Base-by-base conservation (phyloP, 2,888 invertebrate species). In the Dyspetes luteomarginatus region DNA sequence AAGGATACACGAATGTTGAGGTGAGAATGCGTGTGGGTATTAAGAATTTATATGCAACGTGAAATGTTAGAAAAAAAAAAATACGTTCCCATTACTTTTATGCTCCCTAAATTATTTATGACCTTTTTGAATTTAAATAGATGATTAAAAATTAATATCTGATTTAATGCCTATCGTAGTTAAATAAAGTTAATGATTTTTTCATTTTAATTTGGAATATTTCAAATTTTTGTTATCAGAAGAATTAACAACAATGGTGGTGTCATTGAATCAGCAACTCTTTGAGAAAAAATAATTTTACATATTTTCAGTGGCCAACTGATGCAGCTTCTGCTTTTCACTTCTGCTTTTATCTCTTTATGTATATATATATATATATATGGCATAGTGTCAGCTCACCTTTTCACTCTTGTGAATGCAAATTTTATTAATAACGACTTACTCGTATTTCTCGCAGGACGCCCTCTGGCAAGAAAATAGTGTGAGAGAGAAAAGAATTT, bases 331-430 rank as follows among this genome's bases (percentile, higher is more conserved):
- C 60, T n/a, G n/a, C n/a, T n/a, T n/a, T 48, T 50, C 62, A 36
- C 56, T 45, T 19, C 52, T 45, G 24, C 45, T 50, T 65, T 43
- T 72, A 48, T 60, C 19, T 9, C 48, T 71, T 30, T 28, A 5
- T 52, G n/a, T 4, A 36, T 12, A 7, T 17, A 48, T 17, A 48
- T 48, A 19, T 22, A 30, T 15, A 12, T 22, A 26, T 19, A 41
- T 26, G n/a, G 7, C 45, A 48, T 52, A 69, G 41, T 56, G 68
- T 64, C 41, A 45, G 56, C 24, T 85, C 86, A 86, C 87, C 85
- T 89, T 89, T 88, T 87, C 89, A 85, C 88, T 87, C 90, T 88
- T 89, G 89, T 90, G 87, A 89, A 89, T 90, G 89, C 86, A 88
- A 89, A 89, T 90, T 89, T 89, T 87, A 89, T 89, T 90, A 89